Evolutionary conservation across 2,113 vertebrate species (phyloP), one percentile per base, ranked within the genome.

Genomic region (Rhadina sibilatrix): DNA sequence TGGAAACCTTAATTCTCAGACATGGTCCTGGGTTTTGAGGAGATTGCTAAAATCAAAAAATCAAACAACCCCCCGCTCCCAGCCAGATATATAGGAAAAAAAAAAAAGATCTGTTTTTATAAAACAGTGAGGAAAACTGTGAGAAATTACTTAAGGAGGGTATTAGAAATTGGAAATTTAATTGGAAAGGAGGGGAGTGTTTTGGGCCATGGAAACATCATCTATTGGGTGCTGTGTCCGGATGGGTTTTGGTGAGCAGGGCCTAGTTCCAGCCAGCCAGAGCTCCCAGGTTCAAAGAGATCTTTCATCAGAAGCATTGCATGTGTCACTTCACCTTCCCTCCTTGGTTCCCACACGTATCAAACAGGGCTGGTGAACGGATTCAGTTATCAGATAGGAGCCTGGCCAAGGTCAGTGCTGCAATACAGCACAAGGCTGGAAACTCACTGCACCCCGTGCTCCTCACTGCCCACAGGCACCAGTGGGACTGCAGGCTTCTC

Each of bases 21-120:
- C 15, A 17, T 6, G 2, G 37, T 54, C 28, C 61, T 76, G 27
- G 7, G 20, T 52, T 83, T 83, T 61, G 11, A 40, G 9, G 16
- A 10, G 3, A 11, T 18, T 75, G 28, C 16, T 12, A 57, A 52
- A 66, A 80, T 6, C 10, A 68, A 47, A 40, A 85, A 44, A 33
- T 10, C 5, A 22, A 77, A 15, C 5, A 35, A 9, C 0, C 2
- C 2, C 12, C 5, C 15, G 57, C n/a, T n/a, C n/a, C n/a, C n/a
- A n/a, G 11, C 1, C 4, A 30, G 4, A 4, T 64, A 59, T 4
- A 10, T 13, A 72, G 25, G 44, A 79, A 57, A 31, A 28, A 49
- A 79, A 57, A 31, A 28, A 17, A 35, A 30, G 14, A 30, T 21
- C 8, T 46, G 2, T 14, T 63, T 93, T 40, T 75, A 74, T 49